These are phyloP conservation scores for Channa argus DNA, from an alignment of 2,113 vertebrate genomes.

Conservation along the genomic window DNA sequence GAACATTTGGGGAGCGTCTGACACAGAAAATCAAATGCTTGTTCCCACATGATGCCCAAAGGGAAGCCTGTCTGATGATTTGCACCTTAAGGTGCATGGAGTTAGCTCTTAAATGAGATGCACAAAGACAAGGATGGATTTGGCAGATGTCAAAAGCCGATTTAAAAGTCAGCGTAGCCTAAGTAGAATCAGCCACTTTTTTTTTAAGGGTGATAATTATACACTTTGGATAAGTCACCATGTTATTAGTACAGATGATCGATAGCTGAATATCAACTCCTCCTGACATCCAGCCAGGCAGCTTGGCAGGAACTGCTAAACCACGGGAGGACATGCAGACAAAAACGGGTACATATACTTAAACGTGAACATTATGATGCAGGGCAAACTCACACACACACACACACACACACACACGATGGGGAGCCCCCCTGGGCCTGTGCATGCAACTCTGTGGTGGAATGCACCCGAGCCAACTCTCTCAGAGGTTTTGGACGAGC, in stretches of 20 bases:
- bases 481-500: constrained; percentile 59
- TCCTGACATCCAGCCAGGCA: constrained; percentile 39
- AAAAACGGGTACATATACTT: constrained; percentile 26
- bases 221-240: constrained; percentile 54
- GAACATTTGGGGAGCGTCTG: constrained; percentile 34
- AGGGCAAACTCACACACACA: constrained; percentile 29
- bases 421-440: constrained; percentile 47
- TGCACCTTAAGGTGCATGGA: constrained; percentile 28
- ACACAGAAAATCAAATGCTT: constrained; percentile 29
- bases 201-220: constrained; percentile 82
- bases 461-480: constrained; percentile 55
- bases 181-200: constrained; percentile 66
- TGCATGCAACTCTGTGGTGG: constrained; percentile 71
- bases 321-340: constrained; percentile 49
- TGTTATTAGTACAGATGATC: constrained; percentile 82
- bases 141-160: constrained; percentile 35
- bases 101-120: constrained; percentile 8
- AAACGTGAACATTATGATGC: not conserved
- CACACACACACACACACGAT: not conserved
- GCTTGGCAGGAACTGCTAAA: constrained; percentile 62
- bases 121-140: not conserved
- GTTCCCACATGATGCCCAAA: constrained; percentile 27
- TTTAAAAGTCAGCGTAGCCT: constrained; percentile 43
- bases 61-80: constrained; percentile 10
- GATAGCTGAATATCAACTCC: constrained; percentile 78